phyloP scores from a whole-genome alignment of 2,113 vertebrate species.

The Cavia porcellus region DNA sequence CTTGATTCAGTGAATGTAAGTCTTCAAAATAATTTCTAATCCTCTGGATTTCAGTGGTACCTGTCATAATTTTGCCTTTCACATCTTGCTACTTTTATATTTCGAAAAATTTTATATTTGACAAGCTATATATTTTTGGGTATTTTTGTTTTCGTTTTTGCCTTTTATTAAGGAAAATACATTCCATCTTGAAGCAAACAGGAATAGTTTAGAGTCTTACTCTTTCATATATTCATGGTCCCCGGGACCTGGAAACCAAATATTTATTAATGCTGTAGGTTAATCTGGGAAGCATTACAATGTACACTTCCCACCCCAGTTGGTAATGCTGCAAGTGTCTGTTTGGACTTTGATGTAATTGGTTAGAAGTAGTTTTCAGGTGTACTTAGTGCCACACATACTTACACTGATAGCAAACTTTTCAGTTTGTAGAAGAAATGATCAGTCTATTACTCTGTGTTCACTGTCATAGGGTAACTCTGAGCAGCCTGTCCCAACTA shows the following conservation, averaged over 20 bases:
- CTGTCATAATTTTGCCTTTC: background rate
- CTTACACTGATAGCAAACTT: background rate
- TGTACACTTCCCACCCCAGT: background rate
- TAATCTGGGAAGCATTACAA: background rate
- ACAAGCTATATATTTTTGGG: background rate
- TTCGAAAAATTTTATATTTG: background rate
- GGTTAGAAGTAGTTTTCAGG: background rate
- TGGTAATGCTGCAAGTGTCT: background rate
- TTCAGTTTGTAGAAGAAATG: background rate
- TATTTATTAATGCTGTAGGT: constrained; percentile 41
- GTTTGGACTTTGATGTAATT: background rate
- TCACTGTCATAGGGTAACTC: constrained; percentile 87
- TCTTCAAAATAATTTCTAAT: background rate
- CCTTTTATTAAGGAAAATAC: constrained; percentile 19
- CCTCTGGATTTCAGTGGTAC: background rate
- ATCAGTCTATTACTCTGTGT: background rate
- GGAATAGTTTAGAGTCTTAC: constrained; percentile 44
- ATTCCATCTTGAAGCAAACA: constrained; percentile 39
- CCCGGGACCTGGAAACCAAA: constrained; percentile 16
- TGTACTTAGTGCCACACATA: constrained; percentile 21
- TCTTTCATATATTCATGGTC: constrained; percentile 32
- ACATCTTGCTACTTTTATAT: background rate
- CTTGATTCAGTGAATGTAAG: background rate
- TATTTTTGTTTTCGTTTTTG: background rate
- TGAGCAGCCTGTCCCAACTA: constrained; percentile 91